Evolutionary conservation across 2,797 vertebrate genomes (phyloP).

Genomic region (Cirrhinus mrigala): DNA sequence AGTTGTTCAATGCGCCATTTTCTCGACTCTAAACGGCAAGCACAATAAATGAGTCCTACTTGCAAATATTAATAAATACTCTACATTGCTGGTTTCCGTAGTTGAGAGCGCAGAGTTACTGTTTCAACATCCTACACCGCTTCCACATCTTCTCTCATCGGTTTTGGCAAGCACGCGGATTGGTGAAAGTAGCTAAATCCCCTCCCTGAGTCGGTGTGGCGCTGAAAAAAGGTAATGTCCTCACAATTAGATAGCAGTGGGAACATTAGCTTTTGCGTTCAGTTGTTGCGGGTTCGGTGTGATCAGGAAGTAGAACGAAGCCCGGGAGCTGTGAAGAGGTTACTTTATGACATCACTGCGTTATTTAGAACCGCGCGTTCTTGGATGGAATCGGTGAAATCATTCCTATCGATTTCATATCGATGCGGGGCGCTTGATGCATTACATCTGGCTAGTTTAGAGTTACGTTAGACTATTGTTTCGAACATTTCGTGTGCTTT

Average conservation of each 20-base stretch:
- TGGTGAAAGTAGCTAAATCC: constrained; percentile 70
- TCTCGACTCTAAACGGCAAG: constrained; percentile 78
- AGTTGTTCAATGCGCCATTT: constrained; percentile 93
- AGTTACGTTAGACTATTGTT: neutral
- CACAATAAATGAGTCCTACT: constrained; percentile 71
- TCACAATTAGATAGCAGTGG: neutral
- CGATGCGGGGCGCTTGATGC: neutral
- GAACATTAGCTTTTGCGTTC: constrained; percentile 31
- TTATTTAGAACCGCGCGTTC: constrained; percentile 21
- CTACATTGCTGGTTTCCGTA: neutral
- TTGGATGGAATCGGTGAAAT: neutral
- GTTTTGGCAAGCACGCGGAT: constrained; percentile 65
- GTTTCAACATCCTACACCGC: constrained; percentile 17
- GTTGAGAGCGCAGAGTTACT: constrained; percentile 22
- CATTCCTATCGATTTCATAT: neutral
- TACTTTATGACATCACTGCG: constrained; percentile 27
- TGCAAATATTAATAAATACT: constrained; percentile 23
- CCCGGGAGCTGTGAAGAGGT: neutral
- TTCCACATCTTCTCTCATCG: constrained; percentile 46
- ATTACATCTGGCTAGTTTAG: neutral
- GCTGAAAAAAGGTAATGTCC: constrained; percentile 63
- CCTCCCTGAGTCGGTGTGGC: constrained; percentile 57
- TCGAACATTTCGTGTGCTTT: neutral
- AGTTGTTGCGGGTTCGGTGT: constrained; percentile 19
- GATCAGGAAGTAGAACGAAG: constrained; percentile 43